Evolutionary conservation across 2,113 vertebrate species (phyloP).

Genomic region (Hoplias malabaricus): DNA sequence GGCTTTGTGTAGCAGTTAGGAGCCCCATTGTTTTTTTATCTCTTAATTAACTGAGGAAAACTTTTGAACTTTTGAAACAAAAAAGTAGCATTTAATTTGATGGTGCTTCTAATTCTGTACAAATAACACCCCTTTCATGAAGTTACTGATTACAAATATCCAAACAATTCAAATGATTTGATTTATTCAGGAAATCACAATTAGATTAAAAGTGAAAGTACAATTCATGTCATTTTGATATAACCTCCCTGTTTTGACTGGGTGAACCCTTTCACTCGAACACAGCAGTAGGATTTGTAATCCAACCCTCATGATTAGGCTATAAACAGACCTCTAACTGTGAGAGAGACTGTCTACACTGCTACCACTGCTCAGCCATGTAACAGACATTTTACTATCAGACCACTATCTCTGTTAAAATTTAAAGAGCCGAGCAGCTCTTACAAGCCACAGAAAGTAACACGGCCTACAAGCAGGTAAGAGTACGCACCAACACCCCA

Average conservation of each 20-base stretch:
- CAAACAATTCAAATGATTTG: background rate
- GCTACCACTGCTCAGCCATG: background rate
- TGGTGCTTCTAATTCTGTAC: background rate
- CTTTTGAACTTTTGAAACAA: too few species aligned
- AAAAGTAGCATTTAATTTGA: too few species aligned
- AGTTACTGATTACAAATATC: background rate
- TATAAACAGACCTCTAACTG: background rate
- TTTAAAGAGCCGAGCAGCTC: background rate
- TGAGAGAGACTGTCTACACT: background rate
- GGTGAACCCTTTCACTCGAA: background rate
- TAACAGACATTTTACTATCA: background rate
- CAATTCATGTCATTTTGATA: background rate
- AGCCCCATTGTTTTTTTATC: too few species aligned
- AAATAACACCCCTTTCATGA: background rate
- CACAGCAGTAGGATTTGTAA: background rate
- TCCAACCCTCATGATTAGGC: background rate
- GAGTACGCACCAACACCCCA: background rate
- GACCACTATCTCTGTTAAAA: background rate
- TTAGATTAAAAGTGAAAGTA: background rate
- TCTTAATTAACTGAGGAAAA: too few species aligned
- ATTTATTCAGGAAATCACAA: background rate
- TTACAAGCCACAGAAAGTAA: background rate
- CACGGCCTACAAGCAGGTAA: background rate
- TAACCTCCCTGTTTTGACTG: background rate
- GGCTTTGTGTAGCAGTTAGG: too few species aligned